Conservation (phyloP, 1,140 invertebrate species). For the Zaprionus lachaisei region DNA sequence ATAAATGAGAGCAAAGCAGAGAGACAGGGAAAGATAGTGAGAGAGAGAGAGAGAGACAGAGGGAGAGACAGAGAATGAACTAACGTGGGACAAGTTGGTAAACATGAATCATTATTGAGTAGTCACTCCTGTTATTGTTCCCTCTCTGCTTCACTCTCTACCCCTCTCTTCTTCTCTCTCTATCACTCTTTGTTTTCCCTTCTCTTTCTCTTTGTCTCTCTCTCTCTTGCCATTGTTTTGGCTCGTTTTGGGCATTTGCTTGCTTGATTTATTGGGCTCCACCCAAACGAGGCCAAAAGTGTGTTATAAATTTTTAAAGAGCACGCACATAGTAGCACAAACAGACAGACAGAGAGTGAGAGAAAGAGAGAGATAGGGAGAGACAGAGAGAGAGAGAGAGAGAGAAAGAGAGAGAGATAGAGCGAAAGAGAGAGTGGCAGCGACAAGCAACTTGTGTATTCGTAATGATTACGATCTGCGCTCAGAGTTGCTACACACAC, state of each 20-base stretch:
- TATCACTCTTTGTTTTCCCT: not conserved
- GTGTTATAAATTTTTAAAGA: constrained; percentile 82
- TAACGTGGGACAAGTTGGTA: constrained; percentile 64
- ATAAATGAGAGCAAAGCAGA: not conserved
- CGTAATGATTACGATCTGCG: constrained; percentile 71
- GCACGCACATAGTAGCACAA: constrained; percentile 34
- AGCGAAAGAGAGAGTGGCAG: not conserved
- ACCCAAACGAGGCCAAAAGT: constrained; percentile 66
- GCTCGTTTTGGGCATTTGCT: constrained; percentile 74
- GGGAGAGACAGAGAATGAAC: not conserved
- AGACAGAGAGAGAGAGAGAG: constrained; percentile 3
- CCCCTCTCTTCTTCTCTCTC: not conserved
- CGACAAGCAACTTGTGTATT: constrained; percentile 46
- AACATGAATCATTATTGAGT: constrained; percentile 83
- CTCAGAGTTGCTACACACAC: not conserved
- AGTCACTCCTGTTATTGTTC: constrained; percentile 57
- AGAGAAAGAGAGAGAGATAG: not conserved
- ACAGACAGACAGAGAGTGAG: not conserved
- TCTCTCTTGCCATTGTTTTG: constrained; percentile 37
- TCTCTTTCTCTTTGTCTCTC: not conserved
- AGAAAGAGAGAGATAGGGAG: not conserved
- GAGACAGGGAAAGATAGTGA: not conserved
- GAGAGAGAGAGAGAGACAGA: not conserved
- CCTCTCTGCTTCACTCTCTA: not conserved
- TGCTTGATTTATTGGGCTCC: constrained; percentile 72